These are phyloP conservation scores for Torymus tubicola DNA, from an alignment of 2,888 invertebrate genomes.

Conservation along the genomic window DNA sequence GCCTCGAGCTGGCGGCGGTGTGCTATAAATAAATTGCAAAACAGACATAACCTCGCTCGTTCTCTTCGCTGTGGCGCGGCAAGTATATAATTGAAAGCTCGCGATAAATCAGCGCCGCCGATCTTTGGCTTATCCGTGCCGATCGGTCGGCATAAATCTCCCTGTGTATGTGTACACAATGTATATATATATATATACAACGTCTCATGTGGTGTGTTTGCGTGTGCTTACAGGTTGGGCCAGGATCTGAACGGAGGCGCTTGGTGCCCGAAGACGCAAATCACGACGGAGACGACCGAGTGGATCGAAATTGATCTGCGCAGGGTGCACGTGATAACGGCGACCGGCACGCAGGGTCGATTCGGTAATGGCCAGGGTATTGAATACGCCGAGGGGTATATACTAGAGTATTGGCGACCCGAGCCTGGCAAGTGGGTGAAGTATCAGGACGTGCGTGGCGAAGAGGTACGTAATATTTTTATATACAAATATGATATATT, in stretches of 20 bases:
- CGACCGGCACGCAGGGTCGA: conserved; percentile 89
- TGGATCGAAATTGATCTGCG: conserved; percentile 90
- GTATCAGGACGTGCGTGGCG: conserved; percentile 84
- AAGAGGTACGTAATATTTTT: conserved; percentile 82
- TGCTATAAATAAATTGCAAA: conserved; percentile 11
- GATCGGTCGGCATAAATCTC: conserved; percentile 37
- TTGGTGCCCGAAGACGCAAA: conserved; percentile 92
- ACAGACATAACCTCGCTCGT: not conserved
- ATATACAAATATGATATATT: not conserved
- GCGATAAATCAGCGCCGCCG: conserved; percentile 21
- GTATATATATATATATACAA: conserved; percentile 1
- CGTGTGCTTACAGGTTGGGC: conserved; percentile 82
- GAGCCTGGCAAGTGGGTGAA: conserved; percentile 89
- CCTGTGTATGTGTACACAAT: not conserved
- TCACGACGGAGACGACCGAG: conserved; percentile 86
- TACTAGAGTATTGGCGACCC: conserved; percentile 90
- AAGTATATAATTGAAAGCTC: conserved; percentile 6
- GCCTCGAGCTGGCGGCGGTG: not conserved
- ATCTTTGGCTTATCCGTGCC: conserved; percentile 10
- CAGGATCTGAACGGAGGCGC: conserved; percentile 91
- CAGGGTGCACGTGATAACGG: conserved; percentile 88
- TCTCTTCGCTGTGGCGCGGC: not conserved
- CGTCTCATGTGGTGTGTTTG: not conserved
- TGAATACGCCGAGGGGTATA: conserved; percentile 90
- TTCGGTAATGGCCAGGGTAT: conserved; percentile 94